Evolutionary conservation across 2,113 vertebrate genomes (phyloP).

Genomic region (Myocastor coypus): DNA sequence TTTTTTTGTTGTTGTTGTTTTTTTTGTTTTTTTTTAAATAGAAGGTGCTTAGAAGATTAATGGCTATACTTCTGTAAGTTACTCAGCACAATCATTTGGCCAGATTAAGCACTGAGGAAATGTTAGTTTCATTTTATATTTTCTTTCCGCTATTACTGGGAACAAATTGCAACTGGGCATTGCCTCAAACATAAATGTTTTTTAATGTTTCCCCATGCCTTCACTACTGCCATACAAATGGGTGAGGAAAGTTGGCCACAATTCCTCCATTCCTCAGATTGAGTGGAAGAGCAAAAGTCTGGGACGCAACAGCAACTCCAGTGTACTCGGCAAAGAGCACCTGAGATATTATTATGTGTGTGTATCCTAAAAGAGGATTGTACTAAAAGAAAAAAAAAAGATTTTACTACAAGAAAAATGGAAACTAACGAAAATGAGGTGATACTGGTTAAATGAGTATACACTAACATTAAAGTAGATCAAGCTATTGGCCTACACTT

Average conservation of each 20-base stretch:
- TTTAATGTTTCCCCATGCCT: neutral
- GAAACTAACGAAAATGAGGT: neutral
- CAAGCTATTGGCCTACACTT: neutral
- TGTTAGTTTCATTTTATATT: neutral
- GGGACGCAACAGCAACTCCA: neutral
- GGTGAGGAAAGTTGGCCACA: neutral
- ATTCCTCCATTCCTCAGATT: neutral
- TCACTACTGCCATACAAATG: neutral
- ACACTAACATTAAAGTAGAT: neutral
- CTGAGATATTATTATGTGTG: neutral
- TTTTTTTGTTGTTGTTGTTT: no score
- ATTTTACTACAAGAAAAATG: neutral
- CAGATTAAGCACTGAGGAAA: neutral
- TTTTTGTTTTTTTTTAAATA: no score
- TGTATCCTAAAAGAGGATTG: neutral
- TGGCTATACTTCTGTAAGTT: neutral
- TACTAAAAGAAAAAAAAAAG: neutral
- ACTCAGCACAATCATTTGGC: neutral
- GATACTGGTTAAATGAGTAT: neutral
- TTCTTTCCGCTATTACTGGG: neutral
- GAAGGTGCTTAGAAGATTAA: neutral
- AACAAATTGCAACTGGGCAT: neutral
- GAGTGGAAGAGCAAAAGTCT: neutral
- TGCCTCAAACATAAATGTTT: neutral
- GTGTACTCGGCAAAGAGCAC: neutral